Conservation (phyloP, 2,797 vertebrate species). For the Columba guinea region DNA sequence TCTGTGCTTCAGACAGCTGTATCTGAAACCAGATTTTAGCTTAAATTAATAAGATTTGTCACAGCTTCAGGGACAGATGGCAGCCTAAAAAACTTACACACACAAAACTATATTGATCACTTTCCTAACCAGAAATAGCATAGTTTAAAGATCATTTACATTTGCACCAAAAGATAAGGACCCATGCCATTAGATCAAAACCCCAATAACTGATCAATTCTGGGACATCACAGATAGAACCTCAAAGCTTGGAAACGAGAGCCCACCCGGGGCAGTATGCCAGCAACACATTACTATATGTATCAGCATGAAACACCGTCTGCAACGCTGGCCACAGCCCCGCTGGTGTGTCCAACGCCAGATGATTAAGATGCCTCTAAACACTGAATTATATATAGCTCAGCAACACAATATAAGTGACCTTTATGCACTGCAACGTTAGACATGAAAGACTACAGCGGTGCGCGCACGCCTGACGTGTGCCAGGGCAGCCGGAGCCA, state of each 20-base stretch:
- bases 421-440: not conserved
- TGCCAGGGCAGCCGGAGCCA: not conserved
- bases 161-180: not conserved
- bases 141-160: not conserved
- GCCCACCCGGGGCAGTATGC: not conserved
- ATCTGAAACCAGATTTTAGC: not conserved
- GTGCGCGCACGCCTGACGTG: not conserved
- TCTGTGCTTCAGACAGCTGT: not conserved
- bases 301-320: not conserved
- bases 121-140: not conserved
- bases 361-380: not conserved
- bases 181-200: not conserved
- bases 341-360: not conserved
- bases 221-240: not conserved
- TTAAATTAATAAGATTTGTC: not conserved
- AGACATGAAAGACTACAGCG: not conserved
- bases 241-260: not conserved
- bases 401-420: conserved; percentile 40
- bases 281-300: not conserved
- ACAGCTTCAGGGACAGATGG: not conserved
- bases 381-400: conserved; percentile 46
- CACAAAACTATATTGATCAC: rapidly evolving
- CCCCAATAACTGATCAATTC: not conserved
- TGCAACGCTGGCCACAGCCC: not conserved
- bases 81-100: not conserved